phyloP scores from a whole-genome alignment of 2,888 invertebrate species.

The Icerya purchasi region DNA sequence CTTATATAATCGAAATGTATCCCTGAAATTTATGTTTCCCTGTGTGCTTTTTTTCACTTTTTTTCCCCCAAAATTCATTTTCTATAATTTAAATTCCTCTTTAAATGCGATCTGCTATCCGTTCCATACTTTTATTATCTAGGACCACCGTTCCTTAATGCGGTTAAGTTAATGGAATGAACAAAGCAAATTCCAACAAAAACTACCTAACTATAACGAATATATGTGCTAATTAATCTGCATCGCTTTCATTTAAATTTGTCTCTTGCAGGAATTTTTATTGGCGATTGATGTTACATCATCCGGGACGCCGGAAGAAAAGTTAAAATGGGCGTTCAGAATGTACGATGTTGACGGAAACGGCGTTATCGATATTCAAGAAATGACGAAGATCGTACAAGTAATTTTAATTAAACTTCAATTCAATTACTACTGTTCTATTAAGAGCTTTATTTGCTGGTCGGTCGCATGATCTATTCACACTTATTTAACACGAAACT shows the following conservation, averaged over 20 bases:
- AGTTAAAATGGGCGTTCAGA: conserved; percentile 95
- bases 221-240: not conserved
- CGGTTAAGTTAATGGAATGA: too few species aligned
- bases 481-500: not conserved
- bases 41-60: too few species aligned
- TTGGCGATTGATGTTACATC: conserved; percentile 95
- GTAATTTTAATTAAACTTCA: conserved; percentile 37
- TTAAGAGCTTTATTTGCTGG: conserved; percentile 1
- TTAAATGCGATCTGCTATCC: too few species aligned
- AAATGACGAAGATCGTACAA: conserved; percentile 99
- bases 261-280: conserved; percentile 67
- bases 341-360: conserved; percentile 98
- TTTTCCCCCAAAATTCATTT: too few species aligned
- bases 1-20: too few species aligned
- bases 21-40: too few species aligned
- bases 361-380: conserved; percentile 91
- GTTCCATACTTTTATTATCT: too few species aligned
- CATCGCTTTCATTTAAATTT: conserved; percentile 8
- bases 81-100: too few species aligned
- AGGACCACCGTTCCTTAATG: too few species aligned
- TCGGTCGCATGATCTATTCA: not conserved
- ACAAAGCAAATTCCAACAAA: too few species aligned
- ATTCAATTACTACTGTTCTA: not conserved
- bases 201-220: not conserved
- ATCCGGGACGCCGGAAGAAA: conserved; percentile 91